A percentile compares a stretch with the other conserved stretches of the same genome.
Evolutionary conservation across 2,797 vertebrate species (phyloP).

Genomic region (Anguilla pacifica): DNA sequence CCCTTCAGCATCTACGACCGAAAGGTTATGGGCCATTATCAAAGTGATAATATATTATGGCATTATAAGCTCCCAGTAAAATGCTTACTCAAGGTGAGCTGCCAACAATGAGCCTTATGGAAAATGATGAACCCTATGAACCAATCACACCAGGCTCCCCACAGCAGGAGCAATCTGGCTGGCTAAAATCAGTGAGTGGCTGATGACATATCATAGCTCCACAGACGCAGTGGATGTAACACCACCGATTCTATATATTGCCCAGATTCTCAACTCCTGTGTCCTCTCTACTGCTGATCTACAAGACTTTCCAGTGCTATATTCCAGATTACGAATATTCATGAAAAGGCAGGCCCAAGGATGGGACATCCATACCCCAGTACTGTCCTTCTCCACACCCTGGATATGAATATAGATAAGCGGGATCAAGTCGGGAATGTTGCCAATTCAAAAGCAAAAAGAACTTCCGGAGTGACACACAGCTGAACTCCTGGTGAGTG

Average conservation of each 20-base stretch:
- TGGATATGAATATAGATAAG: not conserved
- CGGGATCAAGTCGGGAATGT: no score
- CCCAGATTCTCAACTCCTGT: no score
- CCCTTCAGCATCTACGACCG: not conserved
- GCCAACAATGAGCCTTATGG: not conserved
- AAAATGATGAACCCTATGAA: not conserved
- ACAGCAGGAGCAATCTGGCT: no score
- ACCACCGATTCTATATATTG: no score
- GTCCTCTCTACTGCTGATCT: not conserved
- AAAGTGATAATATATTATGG: not conserved
- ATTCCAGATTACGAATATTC: not conserved
- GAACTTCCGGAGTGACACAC: constrained; percentile 49
- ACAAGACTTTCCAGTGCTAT: not conserved
- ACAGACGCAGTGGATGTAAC: no score
- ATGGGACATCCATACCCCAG: not conserved
- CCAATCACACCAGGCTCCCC: no score
- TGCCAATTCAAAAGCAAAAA: not conserved
- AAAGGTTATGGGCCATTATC: not conserved
- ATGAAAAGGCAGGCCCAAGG: not conserved
- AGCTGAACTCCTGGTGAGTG: not conserved
- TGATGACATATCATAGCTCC: no score
- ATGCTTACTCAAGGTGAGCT: not conserved
- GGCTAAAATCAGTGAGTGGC: no score
- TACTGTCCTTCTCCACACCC: not conserved
- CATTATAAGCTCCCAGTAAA: not conserved